Percentiles rank a stretch among this genome's conserved stretches.
phyloP scores from a whole-genome alignment of 2,888 invertebrate species.

The Tanypteryx hageni region DNA sequence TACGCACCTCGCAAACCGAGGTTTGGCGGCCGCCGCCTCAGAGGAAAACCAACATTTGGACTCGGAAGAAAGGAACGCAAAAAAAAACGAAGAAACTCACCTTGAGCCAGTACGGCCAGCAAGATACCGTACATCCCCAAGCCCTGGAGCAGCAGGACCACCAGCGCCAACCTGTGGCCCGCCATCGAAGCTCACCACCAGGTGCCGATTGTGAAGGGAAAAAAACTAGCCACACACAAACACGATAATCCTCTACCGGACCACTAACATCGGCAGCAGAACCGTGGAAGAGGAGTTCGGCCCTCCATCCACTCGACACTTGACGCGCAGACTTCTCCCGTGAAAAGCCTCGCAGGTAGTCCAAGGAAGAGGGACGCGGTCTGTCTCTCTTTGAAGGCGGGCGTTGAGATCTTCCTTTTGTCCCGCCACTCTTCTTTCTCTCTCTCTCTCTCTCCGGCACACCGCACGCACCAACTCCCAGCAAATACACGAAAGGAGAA shows the following conservation, averaged over 20 bases:
- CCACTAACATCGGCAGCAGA: not conserved
- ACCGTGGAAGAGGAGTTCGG: not conserved
- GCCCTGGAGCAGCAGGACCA: not conserved
- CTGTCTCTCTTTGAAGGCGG: not conserved
- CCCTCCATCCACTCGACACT: constrained; percentile 24
- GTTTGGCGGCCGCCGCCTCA: not conserved
- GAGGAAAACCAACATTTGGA: not conserved
- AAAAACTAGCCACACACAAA: constrained; percentile 5
- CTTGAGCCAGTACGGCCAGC: constrained; percentile 40
- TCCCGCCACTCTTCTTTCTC: not conserved
- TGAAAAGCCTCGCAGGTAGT: constrained; percentile 19
- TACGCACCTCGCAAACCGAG: not conserved
- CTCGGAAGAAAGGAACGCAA: not conserved
- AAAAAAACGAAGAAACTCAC: constrained; percentile 35
- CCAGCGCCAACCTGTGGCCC: not conserved
- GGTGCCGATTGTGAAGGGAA: not conserved
- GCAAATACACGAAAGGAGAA: not conserved
- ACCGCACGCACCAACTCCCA: not conserved
- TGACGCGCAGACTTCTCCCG: not conserved
- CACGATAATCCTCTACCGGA: not conserved
- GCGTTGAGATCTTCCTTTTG: not conserved
- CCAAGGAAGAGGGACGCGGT: not conserved
- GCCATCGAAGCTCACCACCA: constrained; percentile 7
- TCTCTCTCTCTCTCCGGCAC: not conserved
- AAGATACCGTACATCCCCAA: not conserved